phyloP scores from a whole-genome alignment of 2,113 vertebrate species.

The Turnix velox region DNA sequence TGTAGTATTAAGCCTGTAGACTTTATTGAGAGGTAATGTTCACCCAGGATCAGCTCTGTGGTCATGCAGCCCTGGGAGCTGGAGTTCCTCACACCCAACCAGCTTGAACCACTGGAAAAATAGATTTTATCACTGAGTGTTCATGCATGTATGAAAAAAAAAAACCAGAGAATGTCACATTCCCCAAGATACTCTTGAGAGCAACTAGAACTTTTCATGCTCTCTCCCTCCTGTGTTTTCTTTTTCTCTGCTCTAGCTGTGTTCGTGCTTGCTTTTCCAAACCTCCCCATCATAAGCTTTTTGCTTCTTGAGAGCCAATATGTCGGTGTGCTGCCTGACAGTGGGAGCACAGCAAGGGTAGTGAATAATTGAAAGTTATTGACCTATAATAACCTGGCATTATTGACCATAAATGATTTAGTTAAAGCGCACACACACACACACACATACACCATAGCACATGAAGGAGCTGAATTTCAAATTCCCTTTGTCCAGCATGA shows the following conservation, averaged over 20 bases:
- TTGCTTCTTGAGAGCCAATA: slow-evolving; percentile 47
- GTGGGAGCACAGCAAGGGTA: slow-evolving; percentile 49
- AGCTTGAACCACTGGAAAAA: neutral
- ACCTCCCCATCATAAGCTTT: slow-evolving; percentile 55
- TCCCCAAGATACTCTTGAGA: neutral
- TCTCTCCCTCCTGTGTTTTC: neutral
- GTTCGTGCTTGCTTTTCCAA: slow-evolving; percentile 54
- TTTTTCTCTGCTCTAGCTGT: slow-evolving; percentile 32
- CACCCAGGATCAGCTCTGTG: neutral
- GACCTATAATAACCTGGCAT: slow-evolving; percentile 69
- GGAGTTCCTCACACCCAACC: neutral
- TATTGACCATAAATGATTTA: slow-evolving; percentile 73
- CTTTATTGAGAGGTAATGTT: slow-evolving; percentile 19
- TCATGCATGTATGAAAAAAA: neutral
- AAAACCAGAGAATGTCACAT: neutral
- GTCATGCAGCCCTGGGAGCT: neutral
- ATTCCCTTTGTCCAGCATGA: neutral
- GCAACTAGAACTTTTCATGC: slow-evolving; percentile 8
- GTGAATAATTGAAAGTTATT: slow-evolving; percentile 73
- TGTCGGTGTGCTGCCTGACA: slow-evolving; percentile 35
- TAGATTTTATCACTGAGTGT: neutral
- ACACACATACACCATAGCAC: neutral
- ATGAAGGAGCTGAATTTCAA: slow-evolving; percentile 38
- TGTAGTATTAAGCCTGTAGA: slow-evolving; percentile 6
- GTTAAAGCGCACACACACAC: slow-evolving; percentile 17